Evolutionary conservation across 2,797 vertebrate genomes (phyloP).

Genomic region (Anabacerthia variegaticeps): DNA sequence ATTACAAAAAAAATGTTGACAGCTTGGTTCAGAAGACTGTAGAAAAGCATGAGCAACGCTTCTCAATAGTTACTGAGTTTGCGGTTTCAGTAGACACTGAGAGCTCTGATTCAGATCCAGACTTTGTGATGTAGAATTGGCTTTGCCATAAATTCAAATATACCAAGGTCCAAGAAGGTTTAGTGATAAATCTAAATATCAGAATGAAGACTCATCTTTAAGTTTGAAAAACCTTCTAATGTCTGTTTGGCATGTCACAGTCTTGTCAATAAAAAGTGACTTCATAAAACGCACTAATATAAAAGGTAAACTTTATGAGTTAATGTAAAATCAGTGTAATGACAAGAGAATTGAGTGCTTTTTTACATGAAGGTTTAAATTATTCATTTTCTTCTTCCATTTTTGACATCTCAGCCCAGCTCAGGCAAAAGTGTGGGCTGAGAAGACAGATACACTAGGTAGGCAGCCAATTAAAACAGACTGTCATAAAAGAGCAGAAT

Average conservation of each 20-base stretch:
- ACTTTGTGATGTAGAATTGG: background rate
- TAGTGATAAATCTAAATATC: background rate
- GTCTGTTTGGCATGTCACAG: background rate
- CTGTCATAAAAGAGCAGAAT: slow-evolving; percentile 45
- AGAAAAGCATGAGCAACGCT: background rate
- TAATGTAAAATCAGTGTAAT: background rate
- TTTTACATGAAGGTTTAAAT: slow-evolving; percentile 4
- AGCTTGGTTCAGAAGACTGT: background rate
- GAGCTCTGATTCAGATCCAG: background rate
- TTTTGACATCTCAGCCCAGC: slow-evolving; percentile 36
- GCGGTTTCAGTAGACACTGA: background rate
- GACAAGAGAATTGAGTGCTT: background rate
- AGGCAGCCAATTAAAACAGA: slow-evolving; percentile 52
- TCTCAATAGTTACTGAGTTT: background rate
- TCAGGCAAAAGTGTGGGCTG: slow-evolving; percentile 35
- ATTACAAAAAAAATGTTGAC: background rate
- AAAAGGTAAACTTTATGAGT: background rate
- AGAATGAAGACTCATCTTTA: background rate
- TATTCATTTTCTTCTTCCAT: slow-evolving; percentile 38
- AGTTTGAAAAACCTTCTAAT: background rate
- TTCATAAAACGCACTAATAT: background rate
- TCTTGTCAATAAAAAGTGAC: background rate
- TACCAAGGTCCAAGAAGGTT: background rate
- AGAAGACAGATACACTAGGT: slow-evolving; percentile 34
- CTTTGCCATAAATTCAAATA: background rate